Evolutionary conservation across 2,113 vertebrate species (phyloP), one percentile per base, ranked within the genome.

Genomic region (Potamarius usumacintae): DNA sequence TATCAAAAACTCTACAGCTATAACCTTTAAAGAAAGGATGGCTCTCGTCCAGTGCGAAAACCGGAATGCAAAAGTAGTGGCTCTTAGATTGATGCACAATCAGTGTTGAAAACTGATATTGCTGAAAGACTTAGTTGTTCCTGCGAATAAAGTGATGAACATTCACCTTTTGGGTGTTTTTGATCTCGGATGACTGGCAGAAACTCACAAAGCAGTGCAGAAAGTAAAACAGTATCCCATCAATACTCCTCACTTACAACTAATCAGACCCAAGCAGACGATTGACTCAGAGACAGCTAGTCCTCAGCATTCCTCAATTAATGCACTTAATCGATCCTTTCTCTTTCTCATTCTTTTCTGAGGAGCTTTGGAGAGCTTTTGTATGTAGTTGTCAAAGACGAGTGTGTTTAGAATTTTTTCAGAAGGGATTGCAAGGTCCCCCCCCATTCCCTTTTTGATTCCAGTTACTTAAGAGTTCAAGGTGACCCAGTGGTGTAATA

Each of bases 301-400:
- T 89, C 84, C 79, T 87, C 63, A 84, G 57, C 88, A 22, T 76
- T 85, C 86, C 88, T 89, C 90, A 90, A 88, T 91, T 88, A 87
- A 88, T 92, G 90, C 86, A 87, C 86, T 48, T 17, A 65, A 88
- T 91, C 71, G 87, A 91, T 88, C 88, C 52, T 34, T 48, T 57
- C n/a, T 65, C 55, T 86, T 86, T 53, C 55, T 50, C 63, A 22
- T 34, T 27, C 60, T 58, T 65, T 18, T 67, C 82, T 1, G 27
- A 52, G 57, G 48, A 57, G 42, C 60, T 9, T 65, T 67, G 42
- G 69, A 58, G 42, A 52, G 25, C 42, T 53, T 85, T 27, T 81
- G 25, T 79, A 15, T 48, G 15, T 72, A 65, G 60, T 86, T 65
- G 72, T 89, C 77, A 60, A 67, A 60, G 58, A 79, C 17, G 11